Base-by-base conservation (phyloP, 2,888 invertebrate species). In the Diadromus collaris region DNA sequence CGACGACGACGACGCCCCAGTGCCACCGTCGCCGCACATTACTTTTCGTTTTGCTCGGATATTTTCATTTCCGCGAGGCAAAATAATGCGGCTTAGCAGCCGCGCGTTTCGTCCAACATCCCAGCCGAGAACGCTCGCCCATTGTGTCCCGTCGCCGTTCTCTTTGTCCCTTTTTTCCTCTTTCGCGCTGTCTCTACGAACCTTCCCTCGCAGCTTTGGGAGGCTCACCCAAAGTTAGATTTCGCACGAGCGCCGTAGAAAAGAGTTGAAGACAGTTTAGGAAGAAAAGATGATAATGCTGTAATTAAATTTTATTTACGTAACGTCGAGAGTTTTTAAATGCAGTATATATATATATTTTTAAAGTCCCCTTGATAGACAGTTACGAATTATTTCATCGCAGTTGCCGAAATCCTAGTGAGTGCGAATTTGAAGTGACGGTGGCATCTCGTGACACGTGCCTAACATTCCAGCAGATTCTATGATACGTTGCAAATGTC, bases 81-180 rank as follows among this genome's bases (percentile, higher is more conserved):
- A 81, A 79, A 79, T 81, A 81, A 79, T 78, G 79, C 76, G 72
- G 77, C 80, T 80, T 80, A 80, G 80, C 77, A 67, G 80, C 68
- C 72, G 73, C 61, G 77, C 69, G 72, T 72, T 76, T 76, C 72
- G 64, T 68, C 68, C 41, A 13, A 63, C 27, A 58, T 79, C 63
- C 76, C 56, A 74, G 16, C 60, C 67, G 76, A 63, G 67, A 56
- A 48, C 56, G 60, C 38, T 58, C 60, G 61, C 65, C 73, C 80
- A 80, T 77, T 77, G 80, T 80, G 61, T 71, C 38, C 46, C 56
- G 54, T 70, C 67, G 70, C 77, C 70, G 48, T 69, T 68, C 68
- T 64, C 54, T 56, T 32, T 29, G 56, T 41, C 61, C 32, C 72
- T 60, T 21, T 41, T 34, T 34, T 58, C 54, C 29, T 13, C 24